Evolutionary conservation across 2,888 invertebrate genomes (phyloP).

Genomic region (Oxystoma pomonae): DNA sequence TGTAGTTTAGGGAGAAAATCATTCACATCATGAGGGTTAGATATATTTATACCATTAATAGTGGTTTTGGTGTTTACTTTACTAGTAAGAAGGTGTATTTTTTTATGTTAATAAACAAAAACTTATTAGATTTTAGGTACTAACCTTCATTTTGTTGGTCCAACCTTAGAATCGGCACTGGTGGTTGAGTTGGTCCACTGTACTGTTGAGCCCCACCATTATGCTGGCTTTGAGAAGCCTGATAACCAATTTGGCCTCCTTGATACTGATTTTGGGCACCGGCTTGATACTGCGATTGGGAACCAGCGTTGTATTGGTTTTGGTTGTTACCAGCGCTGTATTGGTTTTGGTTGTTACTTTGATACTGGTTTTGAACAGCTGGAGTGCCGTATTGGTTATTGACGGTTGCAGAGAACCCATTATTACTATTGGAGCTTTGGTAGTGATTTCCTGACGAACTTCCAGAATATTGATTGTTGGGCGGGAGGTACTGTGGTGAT

Average conservation of each 20-base stretch:
- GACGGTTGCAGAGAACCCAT: neutral
- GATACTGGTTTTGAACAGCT: slow-evolving; percentile 29
- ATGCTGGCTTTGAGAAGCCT: neutral
- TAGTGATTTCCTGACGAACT: slow-evolving; percentile 38
- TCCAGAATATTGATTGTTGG: neutral
- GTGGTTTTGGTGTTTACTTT: no score
- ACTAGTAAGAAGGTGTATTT: no score
- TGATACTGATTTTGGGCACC: neutral
- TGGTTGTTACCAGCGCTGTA: slow-evolving; percentile 1
- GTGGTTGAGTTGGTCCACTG: neutral
- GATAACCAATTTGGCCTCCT: neutral
- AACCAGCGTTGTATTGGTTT: neutral
- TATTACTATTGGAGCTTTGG: neutral
- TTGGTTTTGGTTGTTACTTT: neutral
- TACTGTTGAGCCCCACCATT: neutral
- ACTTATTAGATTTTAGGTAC: no score
- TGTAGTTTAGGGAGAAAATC: no score
- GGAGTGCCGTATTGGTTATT: slow-evolving; percentile 4
- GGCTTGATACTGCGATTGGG: neutral
- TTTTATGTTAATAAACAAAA: no score
- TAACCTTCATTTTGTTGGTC: slow-evolving; percentile 39
- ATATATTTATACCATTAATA: no score
- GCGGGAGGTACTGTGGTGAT: neutral
- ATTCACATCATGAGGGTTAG: no score
- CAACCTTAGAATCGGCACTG: slow-evolving; percentile 34